Base-by-base conservation (phyloP, 2,888 invertebrate genomes). In the Palloptera scutellata region DNA sequence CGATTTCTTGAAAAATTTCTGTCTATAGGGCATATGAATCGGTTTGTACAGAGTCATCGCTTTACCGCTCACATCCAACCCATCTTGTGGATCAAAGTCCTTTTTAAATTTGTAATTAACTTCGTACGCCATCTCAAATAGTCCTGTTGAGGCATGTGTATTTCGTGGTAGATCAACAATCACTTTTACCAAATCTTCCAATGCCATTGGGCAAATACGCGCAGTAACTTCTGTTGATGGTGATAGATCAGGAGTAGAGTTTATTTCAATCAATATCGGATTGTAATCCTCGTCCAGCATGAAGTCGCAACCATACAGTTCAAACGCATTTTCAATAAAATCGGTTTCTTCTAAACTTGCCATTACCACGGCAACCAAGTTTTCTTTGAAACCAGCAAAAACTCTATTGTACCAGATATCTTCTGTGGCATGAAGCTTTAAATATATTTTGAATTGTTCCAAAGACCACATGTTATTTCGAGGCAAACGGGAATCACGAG, bases 241-340 rank as follows among this genome's bases (percentile, higher is more conserved):
- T 70, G 89, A 87, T 84, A 97, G 89, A 83, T 95, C 92, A 0
- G 96, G 96, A 79, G 92, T 91, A 1, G 94, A 92, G 86, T 97
- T 97, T 73, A 97, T 95, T 87, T 97, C 97, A 76, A 97, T 93
- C 70, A 97, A 86, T 92, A 95, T 96, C 0, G 96, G 95, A 70
- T 90, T 88, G 75, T 90, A 93, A 77, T 94, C 91, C 77, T 95
- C 91, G 67, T 93, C 92, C 48, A 97, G 83, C 74, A 97, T 92
- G 82, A 97, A 97, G 85, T 97, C 97, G 63, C 96, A 96, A 8
- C 96, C 97, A 80, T 94, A 96, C 48, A 96, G 81, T 83, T 97
- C 96, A 84, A 96, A 97, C 66, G 92, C 91, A 77, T 93, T 92
- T 77, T 89, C 89, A 70, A 90, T 86, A 19, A 88, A 85, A 48